Evolutionary conservation across 2,113 vertebrate species (phyloP), one percentile per base, ranked within the genome.

Genomic region (Alectura lathami): DNA sequence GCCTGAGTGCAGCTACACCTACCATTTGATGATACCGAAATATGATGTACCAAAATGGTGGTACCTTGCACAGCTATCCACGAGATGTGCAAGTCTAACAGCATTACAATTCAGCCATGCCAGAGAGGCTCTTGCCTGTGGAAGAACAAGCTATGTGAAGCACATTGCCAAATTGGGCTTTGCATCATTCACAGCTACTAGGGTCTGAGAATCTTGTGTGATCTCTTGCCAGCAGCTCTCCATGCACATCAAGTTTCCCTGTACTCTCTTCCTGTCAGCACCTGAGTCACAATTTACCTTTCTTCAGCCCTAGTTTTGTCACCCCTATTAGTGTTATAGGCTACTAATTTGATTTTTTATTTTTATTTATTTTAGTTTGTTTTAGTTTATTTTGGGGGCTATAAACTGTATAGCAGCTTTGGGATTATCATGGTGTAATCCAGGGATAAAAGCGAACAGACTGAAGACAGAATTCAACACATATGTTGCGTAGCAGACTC

Each of bases 401-500:
- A 32, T 5, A 67, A 80, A 67, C 5, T 17, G 3, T 12, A 17
- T 2, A 17, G 4, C 24, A 78, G 43, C 17, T 91, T 92, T 43
- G 79, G 51, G 76, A 90, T 88, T 94, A 91, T 54, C 5, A 0
- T 67, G 34, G 10, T 81, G 11, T 77, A 89, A 95, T 88, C 83
- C 72, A 89, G 43, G 1, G 5, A 27, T 64, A 79, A 89, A 94
- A 77, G 22, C n/a, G 87, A 96, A 95, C 89, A 96, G 87, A 91
- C 77, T 96, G 93, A 92, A 93, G 91, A 93, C 75, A 89, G 88
- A 94, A 91, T 88, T 72, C 83, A 53, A 95, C 63, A 89, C 87
- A 94, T 92, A 94, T 92, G 89, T 87, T 60, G 59, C 63, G 83
- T 53, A 80, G 87, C 67, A 87, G n/a, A 84, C 74, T 89, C 77